Base-by-base conservation (phyloP, 2,797 vertebrate genomes). In the Phylloscopus collybita region DNA sequence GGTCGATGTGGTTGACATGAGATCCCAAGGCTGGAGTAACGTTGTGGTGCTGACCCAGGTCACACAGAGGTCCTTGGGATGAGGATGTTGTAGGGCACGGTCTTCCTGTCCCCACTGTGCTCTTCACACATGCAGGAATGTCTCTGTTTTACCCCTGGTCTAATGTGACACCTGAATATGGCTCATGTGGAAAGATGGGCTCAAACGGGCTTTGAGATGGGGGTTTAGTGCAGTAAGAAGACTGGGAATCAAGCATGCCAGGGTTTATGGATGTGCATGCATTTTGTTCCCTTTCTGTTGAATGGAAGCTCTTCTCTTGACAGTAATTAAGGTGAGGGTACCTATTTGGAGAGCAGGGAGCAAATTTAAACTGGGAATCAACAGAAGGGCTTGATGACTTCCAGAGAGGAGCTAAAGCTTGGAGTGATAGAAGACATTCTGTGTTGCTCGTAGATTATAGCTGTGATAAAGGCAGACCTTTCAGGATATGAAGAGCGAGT, bases 1-100 rank as follows among this genome's bases (percentile, higher is more conserved):
- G 22, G 45, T n/a, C 0, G 5, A 8, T 2, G 9, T 4, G 67
- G 53, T 47, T 6, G 18, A 19, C 1, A 1, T 14, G 80, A 53
- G 32, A 61, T 49, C 61, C 44, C 22, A 5, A 38, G 86, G 69
- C 83, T 92, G 80, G 26, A 34, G 72, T 18, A 13, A 21, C 0
- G 1, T 29, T 3, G 29, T 50, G 70, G 20, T 79, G 62, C 70
- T 1, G 16, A 7, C 36, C 40, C 70, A 25, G 45, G 72, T n/a
- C 6, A 1, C 54, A 8, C 14, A 3, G 7, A 14, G 61, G 7
- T 80, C 72, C 49, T 54, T 69, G 67, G 34, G 45, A 1, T 45
- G 38, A 44, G 64, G 22, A 7, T 25, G 4, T 65, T 10, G 1
- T 60, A 25, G 76, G 69, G 44, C 34, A 47, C 0, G 1, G n/a